These are phyloP conservation scores for Rhinoraja longicauda DNA, from an alignment of 2,797 vertebrate species.

Conservation along the genomic window DNA sequence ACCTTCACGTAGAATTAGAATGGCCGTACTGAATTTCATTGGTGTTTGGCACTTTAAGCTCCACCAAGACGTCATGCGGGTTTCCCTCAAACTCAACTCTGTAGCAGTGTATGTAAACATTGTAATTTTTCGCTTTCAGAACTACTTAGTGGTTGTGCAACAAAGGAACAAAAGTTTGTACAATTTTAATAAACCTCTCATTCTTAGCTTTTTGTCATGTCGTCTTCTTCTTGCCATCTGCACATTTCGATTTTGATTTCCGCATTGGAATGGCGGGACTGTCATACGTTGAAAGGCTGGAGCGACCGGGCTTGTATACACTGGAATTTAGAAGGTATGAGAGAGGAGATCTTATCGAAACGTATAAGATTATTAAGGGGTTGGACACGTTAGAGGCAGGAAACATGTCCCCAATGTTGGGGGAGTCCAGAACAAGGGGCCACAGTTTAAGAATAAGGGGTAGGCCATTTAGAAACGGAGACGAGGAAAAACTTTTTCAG, in stretches of 20 bases:
- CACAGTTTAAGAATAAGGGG: too few species aligned
- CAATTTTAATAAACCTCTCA: constrained; percentile 84
- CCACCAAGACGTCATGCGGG: constrained; percentile 57
- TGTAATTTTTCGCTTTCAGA: constrained; percentile 72
- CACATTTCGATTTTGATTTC: neutral
- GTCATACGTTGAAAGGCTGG: too few species aligned
- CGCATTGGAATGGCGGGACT: too few species aligned
- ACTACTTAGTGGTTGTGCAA: constrained; percentile 93
- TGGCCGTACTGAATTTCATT: constrained; percentile 59
- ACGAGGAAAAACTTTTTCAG: too few species aligned
- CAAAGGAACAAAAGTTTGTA: constrained; percentile 88
- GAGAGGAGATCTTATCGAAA: too few species aligned
- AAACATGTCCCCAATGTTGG: too few species aligned
- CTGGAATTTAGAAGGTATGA: too few species aligned
- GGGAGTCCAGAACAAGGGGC: too few species aligned
- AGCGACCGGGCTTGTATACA: too few species aligned
- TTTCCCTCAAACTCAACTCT: constrained; percentile 63
- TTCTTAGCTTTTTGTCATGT: constrained; percentile 31
- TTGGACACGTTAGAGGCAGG: too few species aligned
- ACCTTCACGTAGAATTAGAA: constrained; percentile 82
- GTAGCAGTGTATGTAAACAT: constrained; percentile 61
- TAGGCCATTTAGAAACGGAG: too few species aligned
- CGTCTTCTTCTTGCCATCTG: neutral
- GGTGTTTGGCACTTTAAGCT: constrained; percentile 65
- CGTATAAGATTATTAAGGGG: too few species aligned